phyloP scores from a whole-genome alignment of 2,113 vertebrate genomes.

The Vireo altiloquus region DNA sequence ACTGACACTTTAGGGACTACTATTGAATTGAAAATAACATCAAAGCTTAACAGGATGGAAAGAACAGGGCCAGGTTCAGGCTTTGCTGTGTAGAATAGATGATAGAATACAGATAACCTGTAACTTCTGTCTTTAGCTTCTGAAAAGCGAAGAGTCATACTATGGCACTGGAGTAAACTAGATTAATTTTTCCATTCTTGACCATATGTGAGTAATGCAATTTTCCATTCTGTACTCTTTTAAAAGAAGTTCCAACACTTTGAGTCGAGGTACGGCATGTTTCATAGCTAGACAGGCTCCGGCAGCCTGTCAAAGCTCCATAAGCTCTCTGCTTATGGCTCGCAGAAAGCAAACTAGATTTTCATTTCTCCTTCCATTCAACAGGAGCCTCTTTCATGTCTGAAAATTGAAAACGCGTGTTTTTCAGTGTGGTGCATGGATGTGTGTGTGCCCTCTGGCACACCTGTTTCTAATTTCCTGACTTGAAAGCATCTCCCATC shows the following conservation, averaged over 20 bases:
- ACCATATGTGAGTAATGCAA: not conserved
- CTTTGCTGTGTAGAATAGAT: not conserved
- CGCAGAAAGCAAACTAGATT: constrained; percentile 73
- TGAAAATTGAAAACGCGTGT: constrained; percentile 83
- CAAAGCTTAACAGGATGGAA: not conserved
- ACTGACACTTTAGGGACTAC: not conserved
- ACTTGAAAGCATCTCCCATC: constrained; percentile 95
- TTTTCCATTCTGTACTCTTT: constrained; percentile 52
- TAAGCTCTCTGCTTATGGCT: constrained; percentile 74
- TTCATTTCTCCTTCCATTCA: constrained; percentile 84
- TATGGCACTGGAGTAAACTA: not conserved
- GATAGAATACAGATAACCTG: not conserved
- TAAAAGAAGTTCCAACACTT: constrained; percentile 40
- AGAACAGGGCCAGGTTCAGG: not conserved
- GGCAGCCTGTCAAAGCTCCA: constrained; percentile 65
- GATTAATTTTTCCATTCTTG: not conserved
- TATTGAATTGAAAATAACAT: not conserved
- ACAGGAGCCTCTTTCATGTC: constrained; percentile 91
- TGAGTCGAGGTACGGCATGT: constrained; percentile 40
- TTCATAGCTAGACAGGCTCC: constrained; percentile 37
- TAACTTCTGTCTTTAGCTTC: not conserved
- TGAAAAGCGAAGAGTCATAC: not conserved
- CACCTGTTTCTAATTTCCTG: constrained; percentile 98
- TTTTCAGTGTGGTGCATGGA: constrained; percentile 80
- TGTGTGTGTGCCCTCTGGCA: constrained; percentile 86